phyloP scores from a whole-genome alignment of 2,797 vertebrate genomes.

The Aldrovandia affinis region DNA sequence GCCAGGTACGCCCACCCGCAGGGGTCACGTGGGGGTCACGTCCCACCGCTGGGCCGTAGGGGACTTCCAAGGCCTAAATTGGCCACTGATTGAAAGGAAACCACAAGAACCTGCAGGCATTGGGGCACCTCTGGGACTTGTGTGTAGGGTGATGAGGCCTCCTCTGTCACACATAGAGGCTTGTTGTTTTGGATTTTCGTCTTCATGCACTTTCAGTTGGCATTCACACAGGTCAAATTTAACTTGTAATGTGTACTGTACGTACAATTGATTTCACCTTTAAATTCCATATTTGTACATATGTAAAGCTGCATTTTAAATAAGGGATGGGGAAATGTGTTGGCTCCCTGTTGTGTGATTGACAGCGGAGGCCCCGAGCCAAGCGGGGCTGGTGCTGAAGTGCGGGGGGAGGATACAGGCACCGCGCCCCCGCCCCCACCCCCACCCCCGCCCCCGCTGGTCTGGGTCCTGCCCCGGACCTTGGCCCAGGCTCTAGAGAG shows the following conservation, averaged over 20 bases:
- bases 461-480: conserved; percentile 82
- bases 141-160: too few relatives aligned
- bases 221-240: background rate
- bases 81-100: too few relatives aligned
- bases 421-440: conserved; percentile 41
- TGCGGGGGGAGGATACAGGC: background rate
- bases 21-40: too few relatives aligned
- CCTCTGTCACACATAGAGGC: too few relatives aligned
- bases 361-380: background rate
- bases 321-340: background rate
- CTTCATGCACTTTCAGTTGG: background rate
- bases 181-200: background rate
- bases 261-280: background rate
- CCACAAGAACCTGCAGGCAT: too few relatives aligned
- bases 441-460: conserved; percentile 56
- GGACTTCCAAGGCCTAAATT: too few relatives aligned
- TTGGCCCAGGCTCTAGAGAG: conserved; percentile 72
- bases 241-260: background rate
- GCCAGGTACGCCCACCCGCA: conserved; percentile 59
- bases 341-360: background rate
- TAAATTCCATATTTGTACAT: background rate
- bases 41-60: too few relatives aligned
- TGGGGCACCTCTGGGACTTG: too few relatives aligned
- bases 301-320: background rate
- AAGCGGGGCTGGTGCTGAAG: background rate